A percentile compares a stretch with the other conserved stretches of the same genome.
These are phyloP conservation scores for Psittacula cyanocephala DNA, from an alignment of 2,113 vertebrate genomes.

Conservation along the genomic window DNA sequence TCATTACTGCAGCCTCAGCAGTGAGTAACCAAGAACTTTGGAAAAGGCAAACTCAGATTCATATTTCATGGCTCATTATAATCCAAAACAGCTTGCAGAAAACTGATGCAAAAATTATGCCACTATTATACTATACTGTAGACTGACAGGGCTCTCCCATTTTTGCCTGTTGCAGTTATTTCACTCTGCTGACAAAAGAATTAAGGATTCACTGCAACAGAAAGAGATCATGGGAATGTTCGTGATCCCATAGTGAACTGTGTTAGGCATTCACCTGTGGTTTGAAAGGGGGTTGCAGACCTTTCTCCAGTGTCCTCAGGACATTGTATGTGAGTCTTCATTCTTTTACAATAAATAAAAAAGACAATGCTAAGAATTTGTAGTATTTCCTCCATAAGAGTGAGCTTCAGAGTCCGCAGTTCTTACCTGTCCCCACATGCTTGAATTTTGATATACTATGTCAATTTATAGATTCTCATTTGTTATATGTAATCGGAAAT, in stretches of 20 bases:
- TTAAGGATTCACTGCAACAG: background rate
- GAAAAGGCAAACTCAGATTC: background rate
- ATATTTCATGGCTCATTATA: background rate
- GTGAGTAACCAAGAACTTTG: background rate
- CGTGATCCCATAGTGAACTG: background rate
- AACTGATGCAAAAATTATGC: background rate
- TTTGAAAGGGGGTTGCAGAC: background rate
- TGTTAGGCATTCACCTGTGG: background rate
- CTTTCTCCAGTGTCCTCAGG: background rate
- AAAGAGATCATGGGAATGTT: background rate
- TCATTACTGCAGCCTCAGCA: background rate
- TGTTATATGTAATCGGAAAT: background rate
- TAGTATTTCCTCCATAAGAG: background rate
- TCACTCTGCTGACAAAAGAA: background rate
- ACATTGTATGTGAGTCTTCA: background rate
- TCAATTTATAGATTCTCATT: background rate
- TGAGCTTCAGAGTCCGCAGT: background rate
- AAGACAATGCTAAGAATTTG: background rate
- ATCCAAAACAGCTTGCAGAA: background rate
- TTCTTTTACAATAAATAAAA: background rate
- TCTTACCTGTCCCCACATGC: accelerated
- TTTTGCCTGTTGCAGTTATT: background rate
- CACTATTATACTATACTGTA: background rate
- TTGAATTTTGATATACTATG: background rate
- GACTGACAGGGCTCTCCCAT: background rate